Evolutionary conservation across 2,113 vertebrate genomes (phyloP).

Genomic region (Peromyscus leucopus): DNA sequence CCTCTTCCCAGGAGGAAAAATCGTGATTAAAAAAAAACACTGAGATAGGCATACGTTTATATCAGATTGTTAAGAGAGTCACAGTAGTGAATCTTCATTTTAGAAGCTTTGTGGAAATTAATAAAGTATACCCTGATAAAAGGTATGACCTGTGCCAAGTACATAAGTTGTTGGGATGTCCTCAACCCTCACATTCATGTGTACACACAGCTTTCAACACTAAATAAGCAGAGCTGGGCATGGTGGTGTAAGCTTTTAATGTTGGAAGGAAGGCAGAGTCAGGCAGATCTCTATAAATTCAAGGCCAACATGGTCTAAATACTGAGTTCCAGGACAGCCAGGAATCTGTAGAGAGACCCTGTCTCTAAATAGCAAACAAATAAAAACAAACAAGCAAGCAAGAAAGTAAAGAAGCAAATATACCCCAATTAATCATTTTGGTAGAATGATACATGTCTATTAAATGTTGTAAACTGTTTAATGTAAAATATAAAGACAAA

Average conservation of each 20-base stretch:
- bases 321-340: background rate
- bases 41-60: accelerated
- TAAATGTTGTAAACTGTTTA: background rate
- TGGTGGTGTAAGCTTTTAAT: background rate
- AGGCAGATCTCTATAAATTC: background rate
- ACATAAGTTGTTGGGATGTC: background rate
- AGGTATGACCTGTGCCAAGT: background rate
- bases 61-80: background rate
- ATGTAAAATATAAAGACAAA: background rate
- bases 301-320: background rate
- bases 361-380: background rate
- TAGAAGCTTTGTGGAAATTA: background rate
- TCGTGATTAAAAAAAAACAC: background rate
- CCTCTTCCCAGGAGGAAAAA: background rate
- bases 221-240: background rate
- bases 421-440: background rate
- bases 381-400: background rate
- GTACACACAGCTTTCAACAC: background rate
- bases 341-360: background rate
- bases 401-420: background rate
- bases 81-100: background rate
- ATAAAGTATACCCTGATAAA: background rate
- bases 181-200: too few species aligned
- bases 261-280: background rate
- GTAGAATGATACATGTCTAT: background rate